Percentiles rank a stretch among this genome's conserved stretches.
These are phyloP conservation scores for Corvus hawaiiensis DNA, from an alignment of 2,113 vertebrate genomes.

Conservation along the genomic window DNA sequence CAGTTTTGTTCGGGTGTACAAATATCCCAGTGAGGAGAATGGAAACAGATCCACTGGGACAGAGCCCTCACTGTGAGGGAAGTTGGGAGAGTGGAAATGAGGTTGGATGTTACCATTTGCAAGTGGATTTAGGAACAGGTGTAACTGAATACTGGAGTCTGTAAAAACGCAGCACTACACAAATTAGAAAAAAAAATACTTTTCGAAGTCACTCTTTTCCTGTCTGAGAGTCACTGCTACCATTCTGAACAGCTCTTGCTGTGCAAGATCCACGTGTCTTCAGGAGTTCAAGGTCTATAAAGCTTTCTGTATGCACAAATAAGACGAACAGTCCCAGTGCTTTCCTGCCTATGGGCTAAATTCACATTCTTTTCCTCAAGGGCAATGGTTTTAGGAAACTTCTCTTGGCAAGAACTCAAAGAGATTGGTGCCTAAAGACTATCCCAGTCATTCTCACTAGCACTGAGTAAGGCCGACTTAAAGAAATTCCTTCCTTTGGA, in stretches of 20 bases:
- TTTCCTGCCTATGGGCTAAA: not conserved
- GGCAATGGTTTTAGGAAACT: not conserved
- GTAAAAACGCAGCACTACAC: not conserved
- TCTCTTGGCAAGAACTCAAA: not conserved
- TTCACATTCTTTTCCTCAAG: not conserved
- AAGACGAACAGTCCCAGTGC: not conserved
- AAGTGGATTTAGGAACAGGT: not conserved
- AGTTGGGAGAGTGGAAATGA: not conserved
- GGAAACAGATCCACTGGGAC: not conserved
- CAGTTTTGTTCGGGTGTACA: rapidly evolving
- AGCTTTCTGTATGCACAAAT: not conserved
- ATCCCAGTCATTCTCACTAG: not conserved
- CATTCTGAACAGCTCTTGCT: not conserved
- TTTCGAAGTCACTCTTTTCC: not conserved
- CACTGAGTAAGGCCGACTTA: not conserved
- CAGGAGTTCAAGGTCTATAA: not conserved
- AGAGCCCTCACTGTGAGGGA: not conserved
- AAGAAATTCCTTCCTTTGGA: not conserved
- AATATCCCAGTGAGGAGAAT: not conserved
- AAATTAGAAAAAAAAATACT: not conserved
- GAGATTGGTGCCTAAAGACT: not conserved
- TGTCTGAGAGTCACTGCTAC: not conserved
- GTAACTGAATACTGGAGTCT: not conserved
- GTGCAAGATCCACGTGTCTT: not conserved
- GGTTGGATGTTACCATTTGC: not conserved